Evolutionary conservation across 2,797 vertebrate genomes (phyloP), one percentile per base, ranked within the genome.

Genomic region (Rhyacichthys aspro): DNA sequence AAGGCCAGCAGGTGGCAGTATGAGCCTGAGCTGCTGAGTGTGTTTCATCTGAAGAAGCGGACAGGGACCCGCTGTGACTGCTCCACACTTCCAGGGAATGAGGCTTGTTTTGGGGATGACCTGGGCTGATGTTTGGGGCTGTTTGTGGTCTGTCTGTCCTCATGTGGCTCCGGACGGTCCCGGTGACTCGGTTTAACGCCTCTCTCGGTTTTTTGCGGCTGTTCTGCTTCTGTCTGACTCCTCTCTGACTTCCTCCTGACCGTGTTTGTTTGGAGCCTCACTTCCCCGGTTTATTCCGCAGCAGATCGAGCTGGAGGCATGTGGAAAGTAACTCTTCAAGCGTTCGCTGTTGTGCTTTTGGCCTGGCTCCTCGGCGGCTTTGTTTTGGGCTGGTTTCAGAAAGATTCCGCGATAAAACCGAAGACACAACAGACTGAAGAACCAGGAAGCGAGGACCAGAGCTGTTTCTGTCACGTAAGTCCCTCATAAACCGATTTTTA

Each of bases 391-490:
- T 92, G 92, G 90, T 90, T 92, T 63, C 80, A 78, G 10, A 76
- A 84, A 7, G 67, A 78, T 53, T 59, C 42, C 76, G 62, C 46
- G 74, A 60, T 5, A 0, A 67, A 85, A 15, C 62, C 77, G 1
- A 59, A 67, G 28, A 84, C 71, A 10, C 77, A 85, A 41, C 69
- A 74, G 32, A 62, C 55, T 55, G 68, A 82, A 32, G 47, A 34
- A 0, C 62, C 56, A 50, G 68, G 55, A 53, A 10, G 32, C 23
- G 74, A 43, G 44, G 92, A 92, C 57, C 92, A 92, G 65, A 93
- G 86, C 88, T 93, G 92, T 71, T 86, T 93, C 37, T 93, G 92
- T 58, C 92, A 93, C 1, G 91, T 92, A 68, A 86, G 91, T 88
- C 3, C 11, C 28, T 1, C 1, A 28, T 4, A 0, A 5, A 9